A percentile compares a stretch with the other conserved stretches of the same genome.
phyloP scores from a whole-genome alignment of 2,797 vertebrate species.

The Vireo griseus region DNA sequence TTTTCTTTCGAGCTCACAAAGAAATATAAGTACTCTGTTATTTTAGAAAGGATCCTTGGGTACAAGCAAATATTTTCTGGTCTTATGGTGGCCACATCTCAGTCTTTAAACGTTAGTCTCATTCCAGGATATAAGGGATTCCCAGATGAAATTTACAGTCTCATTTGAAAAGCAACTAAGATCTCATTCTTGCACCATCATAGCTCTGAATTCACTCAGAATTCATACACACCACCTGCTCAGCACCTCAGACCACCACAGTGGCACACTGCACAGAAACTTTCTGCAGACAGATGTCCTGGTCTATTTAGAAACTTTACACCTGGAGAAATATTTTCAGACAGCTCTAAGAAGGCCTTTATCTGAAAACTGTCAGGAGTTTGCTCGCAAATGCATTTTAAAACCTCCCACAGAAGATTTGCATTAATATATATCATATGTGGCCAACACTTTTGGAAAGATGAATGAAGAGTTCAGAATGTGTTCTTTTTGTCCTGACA shows the following conservation, averaged over 20 bases:
- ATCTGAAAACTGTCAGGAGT: neutral
- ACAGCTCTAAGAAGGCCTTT: neutral
- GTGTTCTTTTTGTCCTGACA: neutral
- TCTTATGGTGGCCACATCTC: neutral
- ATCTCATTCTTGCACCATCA: neutral
- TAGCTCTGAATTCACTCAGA: neutral
- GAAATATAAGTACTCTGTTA: neutral
- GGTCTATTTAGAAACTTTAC: neutral
- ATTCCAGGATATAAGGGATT: neutral
- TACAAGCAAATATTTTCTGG: neutral
- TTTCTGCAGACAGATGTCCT: neutral
- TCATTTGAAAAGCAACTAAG: neutral
- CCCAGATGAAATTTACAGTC: neutral
- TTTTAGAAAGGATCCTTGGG: neutral
- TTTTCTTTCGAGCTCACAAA: neutral
- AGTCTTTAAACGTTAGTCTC: neutral
- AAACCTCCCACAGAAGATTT: neutral
- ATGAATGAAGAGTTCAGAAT: neutral
- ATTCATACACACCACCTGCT: neutral
- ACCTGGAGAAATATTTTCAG: neutral
- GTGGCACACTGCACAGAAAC: neutral
- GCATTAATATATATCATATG: neutral
- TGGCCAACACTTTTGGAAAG: neutral
- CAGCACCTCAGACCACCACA: neutral
- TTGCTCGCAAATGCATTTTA: neutral